Percentiles rank a stretch among this genome's conserved stretches.
These are phyloP conservation scores for Leuciscus idus DNA, from an alignment of 2,113 vertebrate genomes.

Conservation along the genomic window DNA sequence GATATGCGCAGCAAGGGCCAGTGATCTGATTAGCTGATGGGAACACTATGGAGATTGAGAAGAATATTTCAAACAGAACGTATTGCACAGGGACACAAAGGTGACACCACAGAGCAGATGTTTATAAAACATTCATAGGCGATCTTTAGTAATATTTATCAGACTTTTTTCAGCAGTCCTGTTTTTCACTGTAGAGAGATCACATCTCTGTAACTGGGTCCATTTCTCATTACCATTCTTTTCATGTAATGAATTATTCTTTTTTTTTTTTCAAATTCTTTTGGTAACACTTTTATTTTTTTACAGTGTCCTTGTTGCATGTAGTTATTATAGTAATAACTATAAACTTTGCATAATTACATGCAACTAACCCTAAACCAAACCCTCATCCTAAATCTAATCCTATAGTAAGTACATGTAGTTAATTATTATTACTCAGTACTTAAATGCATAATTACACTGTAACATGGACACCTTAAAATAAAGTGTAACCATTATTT, in stretches of 20 bases:
- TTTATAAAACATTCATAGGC: conserved; percentile 19
- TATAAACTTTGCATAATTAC: too few relatives aligned
- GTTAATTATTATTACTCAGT: too few relatives aligned
- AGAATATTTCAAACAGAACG: conserved; percentile 9
- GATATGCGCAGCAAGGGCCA: neutral
- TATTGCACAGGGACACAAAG: neutral
- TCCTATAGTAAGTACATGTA: too few relatives aligned
- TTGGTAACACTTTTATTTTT: too few relatives aligned
- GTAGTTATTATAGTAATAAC: too few relatives aligned
- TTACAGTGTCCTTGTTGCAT: too few relatives aligned
- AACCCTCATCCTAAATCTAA: too few relatives aligned
- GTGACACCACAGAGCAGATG: conserved; percentile 16
- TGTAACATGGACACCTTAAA: too few relatives aligned
- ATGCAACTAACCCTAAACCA: too few relatives aligned
- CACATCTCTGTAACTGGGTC: neutral
- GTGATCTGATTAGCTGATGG: conserved; percentile 31
- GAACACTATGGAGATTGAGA: conserved; percentile 6
- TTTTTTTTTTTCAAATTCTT: neutral
- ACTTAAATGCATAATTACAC: too few relatives aligned
- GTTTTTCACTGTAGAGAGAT: conserved; percentile 13
- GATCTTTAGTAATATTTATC: neutral
- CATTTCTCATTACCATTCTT: neutral
- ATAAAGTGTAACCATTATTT: too few relatives aligned
- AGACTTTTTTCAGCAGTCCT: neutral
- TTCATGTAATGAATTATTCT: neutral